Evolutionary conservation across 1,140 invertebrate genomes (phyloP).

Genomic region (Drosophila teissieri): DNA sequence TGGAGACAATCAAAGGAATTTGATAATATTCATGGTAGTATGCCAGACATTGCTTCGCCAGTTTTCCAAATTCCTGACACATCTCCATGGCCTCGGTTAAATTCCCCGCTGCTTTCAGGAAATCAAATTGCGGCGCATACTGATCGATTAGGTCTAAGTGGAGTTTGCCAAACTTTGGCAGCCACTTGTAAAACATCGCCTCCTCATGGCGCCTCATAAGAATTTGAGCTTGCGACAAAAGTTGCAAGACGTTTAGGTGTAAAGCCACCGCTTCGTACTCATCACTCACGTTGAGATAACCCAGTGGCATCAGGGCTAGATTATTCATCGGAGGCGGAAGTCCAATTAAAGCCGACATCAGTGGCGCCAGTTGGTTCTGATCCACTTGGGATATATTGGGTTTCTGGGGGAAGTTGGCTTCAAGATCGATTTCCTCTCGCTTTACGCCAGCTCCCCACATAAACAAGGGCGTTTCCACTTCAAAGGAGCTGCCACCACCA

Average conservation of each 20-base stretch:
- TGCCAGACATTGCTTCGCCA: slow-evolving; percentile 86
- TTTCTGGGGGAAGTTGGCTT: background rate
- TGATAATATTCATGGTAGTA: slow-evolving; percentile 93
- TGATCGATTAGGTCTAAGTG: slow-evolving; percentile 9
- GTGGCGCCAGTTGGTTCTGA: slow-evolving; percentile 26
- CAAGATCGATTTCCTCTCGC: background rate
- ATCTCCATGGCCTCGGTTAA: slow-evolving; percentile 6
- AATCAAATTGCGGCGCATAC: background rate
- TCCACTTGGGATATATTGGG: background rate
- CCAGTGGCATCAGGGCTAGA: slow-evolving; percentile 12
- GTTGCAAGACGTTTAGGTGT: slow-evolving; percentile 27
- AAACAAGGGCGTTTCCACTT: slow-evolving; percentile 13
- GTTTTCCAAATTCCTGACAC: slow-evolving; percentile 8
- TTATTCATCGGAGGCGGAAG: slow-evolving; percentile 34
- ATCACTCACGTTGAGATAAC: slow-evolving; percentile 22
- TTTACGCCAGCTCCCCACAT: slow-evolving; percentile 29
- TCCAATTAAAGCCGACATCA: slow-evolving; percentile 76
- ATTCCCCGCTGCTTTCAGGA: background rate
- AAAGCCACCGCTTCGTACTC: slow-evolving; percentile 86
- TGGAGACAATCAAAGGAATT: slow-evolving; percentile 86
- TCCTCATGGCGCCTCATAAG: slow-evolving; percentile 12
- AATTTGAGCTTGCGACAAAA: slow-evolving; percentile 10
- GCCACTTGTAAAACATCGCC: slow-evolving; percentile 40
- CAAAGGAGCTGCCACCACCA: slow-evolving; percentile 86
- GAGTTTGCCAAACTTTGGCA: slow-evolving; percentile 40